Conservation (phyloP, 2,113 vertebrate species). For the Nicator chloris region DNA sequence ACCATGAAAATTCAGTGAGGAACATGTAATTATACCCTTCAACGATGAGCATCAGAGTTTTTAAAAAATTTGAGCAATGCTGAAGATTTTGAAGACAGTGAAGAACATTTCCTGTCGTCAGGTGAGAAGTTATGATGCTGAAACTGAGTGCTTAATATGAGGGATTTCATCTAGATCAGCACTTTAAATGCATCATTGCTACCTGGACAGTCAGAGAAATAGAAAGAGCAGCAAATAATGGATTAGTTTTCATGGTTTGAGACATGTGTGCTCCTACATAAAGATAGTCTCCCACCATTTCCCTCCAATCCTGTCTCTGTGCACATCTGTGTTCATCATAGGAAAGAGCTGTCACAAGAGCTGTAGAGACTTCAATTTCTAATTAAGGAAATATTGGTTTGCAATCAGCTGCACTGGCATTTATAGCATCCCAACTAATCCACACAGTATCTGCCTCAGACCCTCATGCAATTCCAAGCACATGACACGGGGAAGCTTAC, state of each 20-base stretch:
- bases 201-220: background rate
- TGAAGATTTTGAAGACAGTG: background rate
- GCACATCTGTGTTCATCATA: background rate
- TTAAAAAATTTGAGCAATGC: background rate
- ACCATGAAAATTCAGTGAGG: background rate
- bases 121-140: background rate
- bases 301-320: background rate
- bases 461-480: background rate
- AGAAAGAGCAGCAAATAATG: background rate
- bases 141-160: background rate
- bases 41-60: background rate
- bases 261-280: background rate
- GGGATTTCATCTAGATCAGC: background rate
- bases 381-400: background rate
- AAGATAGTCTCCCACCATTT: background rate
- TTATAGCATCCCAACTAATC: background rate
- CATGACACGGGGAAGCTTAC: rapidly evolving
- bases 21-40: background rate
- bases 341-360: background rate
- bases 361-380: background rate
- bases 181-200: background rate
- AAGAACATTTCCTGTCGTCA: background rate
- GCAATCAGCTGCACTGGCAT: background rate
- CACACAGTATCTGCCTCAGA: background rate
- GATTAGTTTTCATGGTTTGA: background rate